Evolutionary conservation across 2,888 invertebrate genomes (phyloP).

Genomic region (Stenoptilia bipunctidactyla): DNA sequence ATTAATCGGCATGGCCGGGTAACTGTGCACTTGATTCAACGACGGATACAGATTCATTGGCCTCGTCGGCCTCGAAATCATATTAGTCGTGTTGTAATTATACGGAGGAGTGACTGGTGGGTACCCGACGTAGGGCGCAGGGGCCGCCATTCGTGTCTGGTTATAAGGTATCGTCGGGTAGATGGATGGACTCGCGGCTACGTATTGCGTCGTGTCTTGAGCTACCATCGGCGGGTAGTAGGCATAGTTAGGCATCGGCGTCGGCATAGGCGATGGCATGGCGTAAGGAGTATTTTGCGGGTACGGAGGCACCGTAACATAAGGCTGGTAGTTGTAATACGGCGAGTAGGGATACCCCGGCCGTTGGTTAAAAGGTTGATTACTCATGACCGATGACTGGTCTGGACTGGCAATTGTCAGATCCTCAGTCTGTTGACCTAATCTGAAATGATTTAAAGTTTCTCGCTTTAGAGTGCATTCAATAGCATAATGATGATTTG

Average conservation of each 20-base stretch:
- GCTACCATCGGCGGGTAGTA: slow-evolving; percentile 31
- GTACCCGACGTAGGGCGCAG: slow-evolving; percentile 37
- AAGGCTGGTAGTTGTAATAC: slow-evolving; percentile 35
- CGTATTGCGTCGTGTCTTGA: slow-evolving; percentile 28
- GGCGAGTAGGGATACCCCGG: slow-evolving; percentile 41
- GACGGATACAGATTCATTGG: slow-evolving; percentile 43
- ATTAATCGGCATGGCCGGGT: slow-evolving; percentile 25
- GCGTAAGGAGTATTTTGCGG: slow-evolving; percentile 40
- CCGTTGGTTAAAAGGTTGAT: slow-evolving; percentile 44
- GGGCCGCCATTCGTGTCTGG: slow-evolving; percentile 51
- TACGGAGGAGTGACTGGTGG: slow-evolving; percentile 30
- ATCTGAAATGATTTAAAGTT: slow-evolving; percentile 31
- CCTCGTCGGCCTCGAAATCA: slow-evolving; percentile 46
- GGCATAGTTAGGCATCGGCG: slow-evolving; percentile 28
- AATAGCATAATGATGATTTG: no score
- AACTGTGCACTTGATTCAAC: slow-evolving; percentile 36
- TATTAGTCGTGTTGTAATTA: slow-evolving; percentile 52
- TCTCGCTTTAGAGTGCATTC: slow-evolving; percentile 28
- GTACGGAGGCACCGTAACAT: slow-evolving; percentile 38
- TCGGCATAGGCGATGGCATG: slow-evolving; percentile 37
- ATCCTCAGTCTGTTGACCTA: slow-evolving; percentile 56
- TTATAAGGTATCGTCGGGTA: slow-evolving; percentile 43
- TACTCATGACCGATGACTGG: slow-evolving; percentile 40
- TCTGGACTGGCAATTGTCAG: slow-evolving; percentile 35
- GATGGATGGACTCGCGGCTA: slow-evolving; percentile 27